Base-by-base conservation (phyloP, 2,797 vertebrate genomes). In the Acipenser oxyrinchus region DNA sequence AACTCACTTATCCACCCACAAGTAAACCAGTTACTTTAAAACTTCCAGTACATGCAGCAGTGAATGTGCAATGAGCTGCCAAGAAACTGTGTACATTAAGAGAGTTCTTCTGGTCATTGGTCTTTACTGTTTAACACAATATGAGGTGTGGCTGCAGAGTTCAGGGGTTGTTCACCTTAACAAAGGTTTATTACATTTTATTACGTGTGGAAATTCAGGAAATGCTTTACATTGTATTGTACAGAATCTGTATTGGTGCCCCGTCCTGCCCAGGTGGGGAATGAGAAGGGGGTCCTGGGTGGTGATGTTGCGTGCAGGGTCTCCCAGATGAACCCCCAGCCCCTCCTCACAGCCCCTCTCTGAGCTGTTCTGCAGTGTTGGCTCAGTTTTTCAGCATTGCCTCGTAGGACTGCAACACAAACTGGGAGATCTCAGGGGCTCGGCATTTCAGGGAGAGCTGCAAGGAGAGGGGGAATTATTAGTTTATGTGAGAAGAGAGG, bases 391-490 rank as follows among this genome's bases (percentile, higher is more conserved):
- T 96, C 87, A 99, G 87, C 76, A 94, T 90, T 4, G 89, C 84
- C 79, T 99, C 95, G 0, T 95, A 95, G 81, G 91, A 91, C 84
- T 96, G 95, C 90, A 86, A 93, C 71, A 98, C 75, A 10, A 89
- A 93, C 82, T 91, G 94, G 70, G 90, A 89, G 59, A 98, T 95
- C 73, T 98, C 96, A 0, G 93, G 89, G 0, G 95, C 96, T 77
- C 95, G 88, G 77, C 96, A 97, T 81, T 95, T 97, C 81, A 99
- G 79, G 59, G 93, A 95, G 48, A 98, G 77, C 96, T 99, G 86
- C 4, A 11, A 68, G 68, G 49, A 75, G 62, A 73, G 8, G 51
- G 12, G 52, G 7, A 49, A n/a, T 15, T 6, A 12, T 52, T 10
- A 23, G 13, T 51, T 52, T 10, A 9, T 8, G 12, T 10, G 67